Evolutionary conservation across 2,797 vertebrate genomes (phyloP).

Genomic region (Eremophila alpestris): DNA sequence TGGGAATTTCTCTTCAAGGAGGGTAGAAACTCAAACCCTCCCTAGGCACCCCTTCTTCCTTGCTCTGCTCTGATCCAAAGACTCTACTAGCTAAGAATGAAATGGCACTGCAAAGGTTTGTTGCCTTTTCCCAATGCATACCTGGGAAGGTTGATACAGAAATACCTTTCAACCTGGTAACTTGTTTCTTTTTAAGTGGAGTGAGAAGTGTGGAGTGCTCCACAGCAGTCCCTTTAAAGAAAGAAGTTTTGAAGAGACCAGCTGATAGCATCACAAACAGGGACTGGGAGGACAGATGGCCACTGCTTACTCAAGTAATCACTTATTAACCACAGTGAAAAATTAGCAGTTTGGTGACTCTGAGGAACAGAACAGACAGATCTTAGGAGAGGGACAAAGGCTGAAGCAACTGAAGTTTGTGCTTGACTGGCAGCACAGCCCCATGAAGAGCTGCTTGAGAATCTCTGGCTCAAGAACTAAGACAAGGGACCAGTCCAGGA

Average conservation of each 20-base stretch:
- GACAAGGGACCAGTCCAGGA: neutral
- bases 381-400: neutral
- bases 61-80: neutral
- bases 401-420: neutral
- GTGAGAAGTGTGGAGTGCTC: neutral
- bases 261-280: neutral
- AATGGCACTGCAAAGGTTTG: neutral
- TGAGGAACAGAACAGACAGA: neutral
- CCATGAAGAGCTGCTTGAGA: neutral
- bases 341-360: constrained; percentile 9
- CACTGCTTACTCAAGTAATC: neutral
- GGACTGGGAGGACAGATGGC: neutral
- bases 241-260: neutral
- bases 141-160: neutral
- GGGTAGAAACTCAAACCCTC: neutral
- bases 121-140: neutral
- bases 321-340: constrained; percentile 33
- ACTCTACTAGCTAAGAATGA: neutral
- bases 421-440: neutral
- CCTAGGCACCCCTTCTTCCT: neutral
- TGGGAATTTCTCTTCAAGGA: neutral
- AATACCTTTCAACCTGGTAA: neutral
- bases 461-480: neutral
- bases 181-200: neutral
- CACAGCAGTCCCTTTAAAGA: neutral